Evolutionary conservation across 2,113 vertebrate genomes (phyloP), one percentile per base, ranked within the genome.

Genomic region (Stigmatopora nigra): DNA sequence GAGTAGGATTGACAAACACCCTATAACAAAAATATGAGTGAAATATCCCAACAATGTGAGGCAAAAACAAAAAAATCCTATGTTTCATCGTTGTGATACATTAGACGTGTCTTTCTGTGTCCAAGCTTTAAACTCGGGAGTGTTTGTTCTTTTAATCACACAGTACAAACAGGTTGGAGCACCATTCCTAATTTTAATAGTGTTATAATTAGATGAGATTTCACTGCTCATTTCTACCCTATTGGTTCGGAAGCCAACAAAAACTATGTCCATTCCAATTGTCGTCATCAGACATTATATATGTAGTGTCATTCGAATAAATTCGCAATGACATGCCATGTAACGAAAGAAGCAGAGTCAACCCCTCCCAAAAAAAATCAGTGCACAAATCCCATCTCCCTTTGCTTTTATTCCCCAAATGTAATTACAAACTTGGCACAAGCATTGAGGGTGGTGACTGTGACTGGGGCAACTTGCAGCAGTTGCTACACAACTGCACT

Each of bases 341-440:
- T 64, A 71, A 65, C 12, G 46, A 73, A 79, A 72, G 71, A 36
- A 67, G 38, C 57, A 55, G n/a, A 55, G 47, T 77, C 65, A 68
- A 77, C 75, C 56, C 73, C 67, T n/a, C n/a, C n/a, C n/a, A n/a
- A n/a, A n/a, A 63, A 74, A 69, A 31, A 67, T 69, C 45, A 52
- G 64, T 84, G 80, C 72, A 72, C 84, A 82, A 87, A 83, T 86
- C 78, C 80, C 62, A 73, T 78, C 77, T 58, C 75, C 76, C 78
- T 73, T 74, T 76, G 78, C 78, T 74, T 82, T 79, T 78, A 81
- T 82, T 87, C 78, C 75, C 41, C 60, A 82, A 81, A 84, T 84
- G 83, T 80, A 88, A 89, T 89, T 87, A 86, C 82, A 82, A 76
- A 69, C 80, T 73, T 82, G 83, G 76, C 73, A 61, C 71, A 78